Evolutionary conservation across 92 coral and sea anemone genomes (phyloP).

Genomic region (Virgularia gustaviana): DNA sequence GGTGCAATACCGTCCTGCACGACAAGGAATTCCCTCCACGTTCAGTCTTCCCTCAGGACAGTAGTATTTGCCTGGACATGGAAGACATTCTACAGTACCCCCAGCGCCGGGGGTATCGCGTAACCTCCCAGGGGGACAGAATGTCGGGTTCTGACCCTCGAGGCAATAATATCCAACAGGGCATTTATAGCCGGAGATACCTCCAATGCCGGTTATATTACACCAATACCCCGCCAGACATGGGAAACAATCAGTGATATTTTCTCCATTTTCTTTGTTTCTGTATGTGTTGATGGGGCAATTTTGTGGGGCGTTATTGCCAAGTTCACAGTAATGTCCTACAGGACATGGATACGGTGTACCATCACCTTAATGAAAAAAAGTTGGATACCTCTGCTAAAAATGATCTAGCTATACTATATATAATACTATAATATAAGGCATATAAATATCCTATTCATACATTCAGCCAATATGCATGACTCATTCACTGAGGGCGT

Average conservation of each 20-base stretch:
- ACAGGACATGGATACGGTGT: slow-evolving; percentile 62
- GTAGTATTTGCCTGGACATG: slow-evolving; percentile 81
- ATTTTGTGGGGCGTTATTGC: slow-evolving; percentile 55
- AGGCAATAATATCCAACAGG: slow-evolving; percentile 91
- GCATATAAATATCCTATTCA: not conserved
- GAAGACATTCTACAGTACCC: slow-evolving; percentile 64
- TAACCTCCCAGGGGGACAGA: slow-evolving; percentile 83
- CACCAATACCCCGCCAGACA: slow-evolving; percentile 99
- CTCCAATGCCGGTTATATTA: slow-evolving; percentile 82
- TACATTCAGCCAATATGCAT: not conserved
- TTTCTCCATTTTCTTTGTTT: slow-evolving; percentile 66
- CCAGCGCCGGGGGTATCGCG: slow-evolving; percentile 75
- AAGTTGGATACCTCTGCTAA: not conserved
- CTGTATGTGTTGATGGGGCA: slow-evolving; percentile 90
- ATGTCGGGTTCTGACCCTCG: slow-evolving; percentile 66
- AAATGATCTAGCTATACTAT: not conserved
- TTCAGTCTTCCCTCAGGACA: slow-evolving; percentile 76
- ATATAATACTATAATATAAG: not conserved
- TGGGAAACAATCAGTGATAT: slow-evolving; percentile 72
- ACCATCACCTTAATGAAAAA: slow-evolving; percentile 67
- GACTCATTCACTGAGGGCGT: not conserved
- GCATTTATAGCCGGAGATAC: slow-evolving; percentile 75
- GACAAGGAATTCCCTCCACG: slow-evolving; percentile 79
- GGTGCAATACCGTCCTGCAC: slow-evolving; percentile 64
- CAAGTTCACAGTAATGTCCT: slow-evolving; percentile 75